Evolutionary conservation across 37 sponge, comb jelly and placozoan genomes (phyloP).

Genomic region (Sycon ciliatum): DNA sequence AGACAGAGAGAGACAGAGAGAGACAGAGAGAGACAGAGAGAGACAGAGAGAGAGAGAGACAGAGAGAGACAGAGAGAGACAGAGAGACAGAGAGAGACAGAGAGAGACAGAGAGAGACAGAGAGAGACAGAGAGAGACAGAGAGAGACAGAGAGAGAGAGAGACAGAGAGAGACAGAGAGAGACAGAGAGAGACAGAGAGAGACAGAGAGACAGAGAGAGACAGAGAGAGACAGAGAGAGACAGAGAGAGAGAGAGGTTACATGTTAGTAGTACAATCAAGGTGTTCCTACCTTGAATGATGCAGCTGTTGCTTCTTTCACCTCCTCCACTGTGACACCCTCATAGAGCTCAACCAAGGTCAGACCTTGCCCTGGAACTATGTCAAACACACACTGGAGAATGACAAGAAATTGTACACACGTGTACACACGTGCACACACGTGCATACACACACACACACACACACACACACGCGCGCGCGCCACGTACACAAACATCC

Average conservation of each 20-base stretch:
- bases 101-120: background rate
- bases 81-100: background rate
- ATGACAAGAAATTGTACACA: too few relatives aligned
- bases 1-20: background rate
- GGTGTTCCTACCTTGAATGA: slow-evolving; percentile 82
- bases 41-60: background rate
- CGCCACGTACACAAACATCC: too few relatives aligned
- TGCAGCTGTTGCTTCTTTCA: slow-evolving; percentile 68
- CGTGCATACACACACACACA: background rate
- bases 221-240: background rate
- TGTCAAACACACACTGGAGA: slow-evolving; percentile 72
- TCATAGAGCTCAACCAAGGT: slow-evolving; percentile 65
- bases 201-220: background rate
- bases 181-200: background rate
- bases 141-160: background rate
- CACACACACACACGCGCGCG: background rate
- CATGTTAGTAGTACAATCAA: too few relatives aligned
- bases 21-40: background rate
- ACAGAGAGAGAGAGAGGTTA: background rate
- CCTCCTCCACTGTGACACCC: slow-evolving; percentile 62
- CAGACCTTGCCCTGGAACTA: slow-evolving; percentile 53
- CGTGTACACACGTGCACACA: background rate
- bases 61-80: background rate
- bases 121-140: background rate
- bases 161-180: background rate